Conservation (phyloP, 2,797 vertebrate species). For the Intellagama lesueurii region DNA sequence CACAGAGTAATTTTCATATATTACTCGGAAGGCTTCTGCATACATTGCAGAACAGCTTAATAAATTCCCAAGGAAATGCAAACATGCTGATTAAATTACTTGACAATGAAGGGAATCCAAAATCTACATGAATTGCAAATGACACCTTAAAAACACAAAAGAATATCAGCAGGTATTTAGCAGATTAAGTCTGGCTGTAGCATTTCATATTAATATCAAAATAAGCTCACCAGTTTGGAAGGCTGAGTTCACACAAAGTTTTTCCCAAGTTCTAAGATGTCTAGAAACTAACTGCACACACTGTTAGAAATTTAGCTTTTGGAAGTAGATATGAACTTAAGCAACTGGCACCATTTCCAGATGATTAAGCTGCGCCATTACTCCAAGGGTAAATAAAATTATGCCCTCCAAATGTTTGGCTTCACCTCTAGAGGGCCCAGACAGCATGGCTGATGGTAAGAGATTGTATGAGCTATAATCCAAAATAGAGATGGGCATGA, state of each 20-base stretch:
- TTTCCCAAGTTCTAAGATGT: conserved; percentile 39
- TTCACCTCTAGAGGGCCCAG: too few species aligned
- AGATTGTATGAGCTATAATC: too few species aligned
- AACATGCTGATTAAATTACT: conserved; percentile 28
- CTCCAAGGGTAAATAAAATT: too few species aligned
- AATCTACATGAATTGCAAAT: conserved; percentile 43
- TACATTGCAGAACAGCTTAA: conserved; percentile 8
- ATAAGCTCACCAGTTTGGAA: neutral
- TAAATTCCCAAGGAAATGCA: conserved; percentile 25
- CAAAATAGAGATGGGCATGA: too few species aligned
- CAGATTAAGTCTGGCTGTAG: neutral
- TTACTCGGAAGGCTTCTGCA: neutral
- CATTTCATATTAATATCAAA: conserved; percentile 4
- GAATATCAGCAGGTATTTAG: conserved; percentile 10
- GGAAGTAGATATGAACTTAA: neutral
- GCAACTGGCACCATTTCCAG: neutral
- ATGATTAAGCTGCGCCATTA: neutral
- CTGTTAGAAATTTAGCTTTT: conserved; percentile 66
- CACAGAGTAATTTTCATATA: neutral
- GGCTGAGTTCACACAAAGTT: neutral
- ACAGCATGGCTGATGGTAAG: too few species aligned
- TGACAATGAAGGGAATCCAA: conserved; percentile 15
- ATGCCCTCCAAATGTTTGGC: too few species aligned
- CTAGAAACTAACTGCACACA: conserved; percentile 18
- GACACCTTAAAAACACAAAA: neutral